phyloP scores from a whole-genome alignment of 1,140 invertebrate genomes.

The Pteromalus puparum region DNA sequence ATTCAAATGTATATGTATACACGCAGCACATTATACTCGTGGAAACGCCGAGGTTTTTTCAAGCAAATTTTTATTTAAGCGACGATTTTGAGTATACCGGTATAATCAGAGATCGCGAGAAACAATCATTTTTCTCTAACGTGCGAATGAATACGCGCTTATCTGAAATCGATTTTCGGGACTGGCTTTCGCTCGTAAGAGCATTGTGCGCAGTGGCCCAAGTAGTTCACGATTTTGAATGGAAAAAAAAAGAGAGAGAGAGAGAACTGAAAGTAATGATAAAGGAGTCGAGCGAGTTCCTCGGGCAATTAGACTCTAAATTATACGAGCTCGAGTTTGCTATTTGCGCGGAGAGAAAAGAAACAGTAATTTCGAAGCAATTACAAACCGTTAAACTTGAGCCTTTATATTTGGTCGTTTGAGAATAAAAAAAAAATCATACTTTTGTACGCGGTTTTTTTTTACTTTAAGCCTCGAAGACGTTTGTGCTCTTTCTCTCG shows the following conservation, averaged over 20 bases:
- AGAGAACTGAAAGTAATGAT: neutral
- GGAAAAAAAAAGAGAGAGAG: slow-evolving; percentile 8
- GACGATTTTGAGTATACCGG: neutral
- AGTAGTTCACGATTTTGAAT: slow-evolving; percentile 9
- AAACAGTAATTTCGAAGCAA: slow-evolving; percentile 38
- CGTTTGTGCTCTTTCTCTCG: neutral
- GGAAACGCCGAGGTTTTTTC: slow-evolving; percentile 40
- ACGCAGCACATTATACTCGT: slow-evolving; percentile 7
- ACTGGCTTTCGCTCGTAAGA: neutral
- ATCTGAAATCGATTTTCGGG: neutral
- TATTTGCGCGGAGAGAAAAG: slow-evolving; percentile 23
- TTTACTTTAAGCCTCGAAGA: slow-evolving; percentile 13
- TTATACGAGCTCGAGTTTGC: slow-evolving; percentile 31
- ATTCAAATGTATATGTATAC: slow-evolving; percentile 38
- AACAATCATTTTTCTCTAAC: neutral
- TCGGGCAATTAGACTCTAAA: slow-evolving; percentile 38
- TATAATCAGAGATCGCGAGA: neutral
- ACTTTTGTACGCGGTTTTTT: neutral
- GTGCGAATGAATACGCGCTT: neutral
- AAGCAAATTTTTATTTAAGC: slow-evolving; percentile 16
- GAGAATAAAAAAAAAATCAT: slow-evolving; percentile 37
- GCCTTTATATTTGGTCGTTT: slow-evolving; percentile 27
- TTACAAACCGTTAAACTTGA: slow-evolving; percentile 25
- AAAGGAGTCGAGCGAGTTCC: neutral
- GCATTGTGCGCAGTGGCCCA: neutral